Base-by-base conservation (phyloP, 1,140 invertebrate species). In the Maconellicoccus hirsutus region DNA sequence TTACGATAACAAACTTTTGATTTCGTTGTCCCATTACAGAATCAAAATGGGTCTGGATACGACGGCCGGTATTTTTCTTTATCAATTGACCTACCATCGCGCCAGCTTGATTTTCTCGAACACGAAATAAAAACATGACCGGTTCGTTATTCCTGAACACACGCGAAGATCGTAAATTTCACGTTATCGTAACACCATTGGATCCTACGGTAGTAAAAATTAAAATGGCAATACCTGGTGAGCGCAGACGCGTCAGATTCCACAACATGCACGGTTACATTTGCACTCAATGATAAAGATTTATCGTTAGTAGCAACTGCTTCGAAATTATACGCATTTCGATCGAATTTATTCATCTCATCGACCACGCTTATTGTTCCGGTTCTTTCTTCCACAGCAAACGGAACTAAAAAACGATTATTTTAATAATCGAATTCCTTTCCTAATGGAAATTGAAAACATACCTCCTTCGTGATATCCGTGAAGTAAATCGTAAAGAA, bases 361-460 rank as follows among this genome's bases (percentile, higher is more conserved):
- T 91, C 84, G 14, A 92, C 86, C 0, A 94, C 91, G 6, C 88
- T 92, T 25, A 97, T 92, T 0, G 90, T 89, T 1, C 94, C 94
- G 7, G 89, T 92, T 72, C 87, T 81, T 74, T 93, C 89, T 80
- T 96, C 92, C 33, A 96, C 91, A 16, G 88, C 90, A 79, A 94
- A 94, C 7, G 92, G 91, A 71, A 96, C 89, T 92, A 79, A 71
- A 71, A 72, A 21, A 42, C 14, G 71, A 70, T 33, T 33, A 33
- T 33, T 33, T 33, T 33, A n/a, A n/a, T n/a, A n/a, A n/a, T 12
- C 29, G 12, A 12, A 12, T 33, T 33, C 29, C 29, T 33, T 33
- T 33, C 29, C 29, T 33, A 33, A 33, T 33, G 29, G 29, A 33
- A n/a, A n/a, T 12, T 52, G n/a, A 52, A 52, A 33, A 52, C n/a